Conservation (phyloP, 2,113 vertebrate species). For the Oryzias javanicus region DNA sequence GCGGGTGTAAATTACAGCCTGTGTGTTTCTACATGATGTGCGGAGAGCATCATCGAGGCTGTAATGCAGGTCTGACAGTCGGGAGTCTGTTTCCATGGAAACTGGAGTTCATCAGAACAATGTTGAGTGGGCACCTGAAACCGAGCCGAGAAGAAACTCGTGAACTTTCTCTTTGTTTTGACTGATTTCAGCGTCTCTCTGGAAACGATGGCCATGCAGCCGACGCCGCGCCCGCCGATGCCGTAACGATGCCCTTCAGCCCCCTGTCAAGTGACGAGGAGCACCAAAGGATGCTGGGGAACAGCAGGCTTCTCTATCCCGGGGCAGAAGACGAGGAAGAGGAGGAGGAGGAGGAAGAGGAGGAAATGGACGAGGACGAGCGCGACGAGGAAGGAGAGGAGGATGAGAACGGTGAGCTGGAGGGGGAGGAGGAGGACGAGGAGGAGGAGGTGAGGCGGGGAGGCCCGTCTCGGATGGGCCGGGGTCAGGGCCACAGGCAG, state of each 20-base stretch:
- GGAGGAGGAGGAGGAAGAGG: conserved; percentile 86
- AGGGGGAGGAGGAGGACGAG: conserved; percentile 70
- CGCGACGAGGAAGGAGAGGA: conserved; percentile 69
- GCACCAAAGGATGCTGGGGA: conserved; percentile 86
- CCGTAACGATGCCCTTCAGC: conserved; percentile 91
- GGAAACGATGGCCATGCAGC: conserved; percentile 78
- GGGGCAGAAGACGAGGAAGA: conserved; percentile 84
- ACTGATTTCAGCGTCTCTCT: conserved; percentile 62
- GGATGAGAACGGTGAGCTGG: conserved; percentile 74
- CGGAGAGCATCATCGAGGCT: conserved; percentile 30
- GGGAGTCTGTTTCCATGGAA: conserved; percentile 50
- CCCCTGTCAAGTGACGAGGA: conserved; percentile 92
- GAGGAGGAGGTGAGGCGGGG: conserved; percentile 64
- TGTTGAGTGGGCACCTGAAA: background rate
- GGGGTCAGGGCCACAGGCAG: conserved; percentile 69
- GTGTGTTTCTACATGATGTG: conserved; percentile 24
- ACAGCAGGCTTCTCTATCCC: conserved; percentile 77
- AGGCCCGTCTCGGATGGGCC: conserved; percentile 55
- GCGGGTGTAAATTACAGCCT: conserved; percentile 1
- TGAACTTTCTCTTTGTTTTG: conserved; percentile 10
- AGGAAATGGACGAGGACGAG: conserved; percentile 80
- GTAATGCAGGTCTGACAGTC: conserved; percentile 9
- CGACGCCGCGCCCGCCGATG: conserved; percentile 77
- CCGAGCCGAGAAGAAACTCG: background rate
- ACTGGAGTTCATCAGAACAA: conserved; percentile 20